These are phyloP conservation scores for Streptopelia turtur DNA, from an alignment of 2,797 vertebrate species.

Conservation along the genomic window DNA sequence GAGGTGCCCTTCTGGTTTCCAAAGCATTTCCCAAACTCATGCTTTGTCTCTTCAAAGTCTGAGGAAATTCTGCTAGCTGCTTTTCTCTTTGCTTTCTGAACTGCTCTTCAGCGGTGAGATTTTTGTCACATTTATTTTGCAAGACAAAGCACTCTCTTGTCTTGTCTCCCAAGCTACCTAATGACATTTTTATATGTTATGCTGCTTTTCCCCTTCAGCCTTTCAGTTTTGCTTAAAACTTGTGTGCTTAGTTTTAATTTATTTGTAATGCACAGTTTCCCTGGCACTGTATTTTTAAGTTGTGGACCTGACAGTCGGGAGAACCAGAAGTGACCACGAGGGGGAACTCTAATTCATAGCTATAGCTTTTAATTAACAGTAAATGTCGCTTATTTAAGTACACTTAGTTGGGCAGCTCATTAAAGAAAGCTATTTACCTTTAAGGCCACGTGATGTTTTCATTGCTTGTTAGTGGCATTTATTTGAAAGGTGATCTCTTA, in stretches of 20 bases:
- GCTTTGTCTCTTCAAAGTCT: neutral
- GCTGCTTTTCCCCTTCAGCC: neutral
- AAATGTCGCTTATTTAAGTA: neutral
- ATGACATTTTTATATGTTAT: rapidly evolving
- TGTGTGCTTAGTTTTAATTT: neutral
- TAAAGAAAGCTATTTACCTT: neutral
- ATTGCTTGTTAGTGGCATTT: neutral
- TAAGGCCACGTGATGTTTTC: neutral
- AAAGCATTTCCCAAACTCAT: neutral
- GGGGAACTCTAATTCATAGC: slow-evolving; percentile 48
- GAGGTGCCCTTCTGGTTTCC: neutral
- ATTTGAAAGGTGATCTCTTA: neutral
- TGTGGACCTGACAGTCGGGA: neutral
- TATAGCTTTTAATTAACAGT: neutral
- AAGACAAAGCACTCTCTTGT: neutral
- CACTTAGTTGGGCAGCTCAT: neutral
- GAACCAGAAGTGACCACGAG: slow-evolving; percentile 52
- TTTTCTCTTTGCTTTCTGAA: neutral
- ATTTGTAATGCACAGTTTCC: neutral
- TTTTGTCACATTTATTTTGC: neutral
- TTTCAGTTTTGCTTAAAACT: neutral
- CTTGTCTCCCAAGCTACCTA: neutral
- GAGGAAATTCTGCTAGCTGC: neutral
- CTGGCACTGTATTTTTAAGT: rapidly evolving
- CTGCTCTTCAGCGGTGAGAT: neutral